phyloP scores from a whole-genome alignment of 2,113 vertebrate species.

The Tor tambroides region DNA sequence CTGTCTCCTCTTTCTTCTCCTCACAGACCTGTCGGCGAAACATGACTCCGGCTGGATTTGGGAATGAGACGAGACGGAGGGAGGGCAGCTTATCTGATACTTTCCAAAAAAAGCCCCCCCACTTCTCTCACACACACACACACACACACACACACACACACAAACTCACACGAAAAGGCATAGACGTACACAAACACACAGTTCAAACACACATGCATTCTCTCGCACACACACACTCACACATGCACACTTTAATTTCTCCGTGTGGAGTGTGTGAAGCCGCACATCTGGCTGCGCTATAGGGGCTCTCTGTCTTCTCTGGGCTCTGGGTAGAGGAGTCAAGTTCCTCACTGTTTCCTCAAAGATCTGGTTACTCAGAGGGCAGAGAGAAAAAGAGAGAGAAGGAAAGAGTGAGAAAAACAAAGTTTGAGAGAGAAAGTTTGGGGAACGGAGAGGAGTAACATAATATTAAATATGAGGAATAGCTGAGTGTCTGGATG shows the following conservation, averaged over 20 bases:
- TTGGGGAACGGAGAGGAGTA: constrained; percentile 59
- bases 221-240: neutral
- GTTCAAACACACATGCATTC: constrained; percentile 4
- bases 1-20: constrained; percentile 88
- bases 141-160: neutral
- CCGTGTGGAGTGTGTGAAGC: constrained; percentile 84
- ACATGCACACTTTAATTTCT: constrained; percentile 74
- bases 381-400: constrained; percentile 77
- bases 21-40: constrained; percentile 95
- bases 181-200: neutral
- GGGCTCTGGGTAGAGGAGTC: constrained; percentile 82
- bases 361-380: constrained; percentile 89
- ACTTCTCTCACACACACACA: constrained; percentile 54
- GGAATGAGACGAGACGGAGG: constrained; percentile 80
- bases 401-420: constrained; percentile 56
- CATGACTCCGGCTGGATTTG: constrained; percentile 91
- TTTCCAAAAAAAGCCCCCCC: constrained; percentile 80
- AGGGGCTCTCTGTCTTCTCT: constrained; percentile 92
- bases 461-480: constrained; percentile 64
- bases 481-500: constrained; percentile 76
- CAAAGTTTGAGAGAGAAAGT: constrained; percentile 53
- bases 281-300: constrained; percentile 98
- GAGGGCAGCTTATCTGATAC: constrained; percentile 91
- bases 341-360: constrained; percentile 91
- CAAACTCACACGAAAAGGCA: neutral